Evolutionary conservation across 35 echinoderm and acorn worm species (phyloP).

Genomic region (Amphiura filiformis): DNA sequence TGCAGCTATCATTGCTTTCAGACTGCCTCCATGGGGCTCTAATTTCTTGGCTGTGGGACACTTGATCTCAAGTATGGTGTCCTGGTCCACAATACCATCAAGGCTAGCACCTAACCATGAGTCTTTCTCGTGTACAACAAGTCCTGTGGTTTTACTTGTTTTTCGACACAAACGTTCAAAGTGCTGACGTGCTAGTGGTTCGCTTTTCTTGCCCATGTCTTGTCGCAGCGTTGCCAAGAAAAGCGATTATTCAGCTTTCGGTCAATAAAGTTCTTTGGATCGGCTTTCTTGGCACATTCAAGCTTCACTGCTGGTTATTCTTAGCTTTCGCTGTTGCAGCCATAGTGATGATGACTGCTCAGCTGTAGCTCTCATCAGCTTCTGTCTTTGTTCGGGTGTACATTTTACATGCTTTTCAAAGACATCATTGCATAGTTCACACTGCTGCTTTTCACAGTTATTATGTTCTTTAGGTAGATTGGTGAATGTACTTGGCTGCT

Average conservation of each 20-base stretch:
- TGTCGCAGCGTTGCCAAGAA: conserved; percentile 13
- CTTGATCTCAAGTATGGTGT: conserved; percentile 47
- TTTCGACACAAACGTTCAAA: neutral
- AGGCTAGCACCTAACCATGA: conserved; percentile 41
- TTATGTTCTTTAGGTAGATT: neutral
- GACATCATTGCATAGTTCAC: neutral
- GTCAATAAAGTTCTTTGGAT: conserved; percentile 3
- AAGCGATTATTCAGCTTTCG: neutral
- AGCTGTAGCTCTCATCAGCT: neutral
- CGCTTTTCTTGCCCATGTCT: neutral
- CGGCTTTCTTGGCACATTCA: conserved; percentile 17
- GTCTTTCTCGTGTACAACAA: conserved; percentile 20
- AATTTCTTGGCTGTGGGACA: conserved; percentile 31
- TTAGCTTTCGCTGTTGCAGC: neutral
- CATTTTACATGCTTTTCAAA: neutral
- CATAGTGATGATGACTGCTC: neutral
- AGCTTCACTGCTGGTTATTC: conserved; percentile 19
- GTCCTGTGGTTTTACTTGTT: neutral
- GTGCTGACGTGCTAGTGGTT: neutral
- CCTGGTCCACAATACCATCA: conserved; percentile 35
- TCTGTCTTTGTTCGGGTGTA: neutral
- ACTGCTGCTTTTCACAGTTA: neutral
- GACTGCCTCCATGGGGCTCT: neutral
- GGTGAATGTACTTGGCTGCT: too few species aligned
- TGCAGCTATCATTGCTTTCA: neutral